Percentiles rank a stretch among this genome's conserved stretches.
phyloP scores from a whole-genome alignment of 1,140 invertebrate genomes.

The Panagrolaimus sp. region DNA sequence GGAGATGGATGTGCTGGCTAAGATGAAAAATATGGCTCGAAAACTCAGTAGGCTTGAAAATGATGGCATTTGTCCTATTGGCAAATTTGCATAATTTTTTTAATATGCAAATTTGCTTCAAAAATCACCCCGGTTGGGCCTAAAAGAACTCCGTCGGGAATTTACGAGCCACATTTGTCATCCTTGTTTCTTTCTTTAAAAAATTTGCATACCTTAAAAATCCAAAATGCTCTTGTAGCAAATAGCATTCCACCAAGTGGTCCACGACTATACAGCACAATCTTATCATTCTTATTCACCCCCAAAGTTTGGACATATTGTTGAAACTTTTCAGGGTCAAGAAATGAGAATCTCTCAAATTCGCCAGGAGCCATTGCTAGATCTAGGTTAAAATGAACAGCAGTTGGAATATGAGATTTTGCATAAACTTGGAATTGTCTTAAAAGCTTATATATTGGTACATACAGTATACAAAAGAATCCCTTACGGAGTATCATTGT shows the following conservation, averaged over 20 bases:
- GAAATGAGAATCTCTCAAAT: slow-evolving; percentile 45
- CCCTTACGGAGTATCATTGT: too few species aligned
- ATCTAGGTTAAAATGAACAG: slow-evolving; percentile 40
- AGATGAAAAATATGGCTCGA: too few species aligned
- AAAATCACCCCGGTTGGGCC: too few species aligned
- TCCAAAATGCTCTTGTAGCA: slow-evolving; percentile 40
- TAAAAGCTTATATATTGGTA: neutral
- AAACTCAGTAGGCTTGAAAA: too few species aligned
- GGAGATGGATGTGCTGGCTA: too few species aligned
- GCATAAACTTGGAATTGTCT: slow-evolving; percentile 22
- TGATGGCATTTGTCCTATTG: too few species aligned
- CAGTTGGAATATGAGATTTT: slow-evolving; percentile 39
- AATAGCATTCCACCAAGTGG: slow-evolving; percentile 54
- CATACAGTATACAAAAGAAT: too few species aligned
- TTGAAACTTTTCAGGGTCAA: slow-evolving; percentile 48
- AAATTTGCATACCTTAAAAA: slow-evolving; percentile 48
- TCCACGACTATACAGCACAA: slow-evolving; percentile 50
- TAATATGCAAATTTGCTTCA: too few species aligned
- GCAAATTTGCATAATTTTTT: too few species aligned
- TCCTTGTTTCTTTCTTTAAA: too few species aligned
- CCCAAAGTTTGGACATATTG: slow-evolving; percentile 48
- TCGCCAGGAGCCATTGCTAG: slow-evolving; percentile 38
- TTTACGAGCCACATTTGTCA: too few species aligned
- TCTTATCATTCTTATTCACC: slow-evolving; percentile 44
- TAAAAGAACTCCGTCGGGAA: too few species aligned